Evolutionary conservation across 2,797 vertebrate species (phyloP).

Genomic region (Acipenser transmontanus): DNA sequence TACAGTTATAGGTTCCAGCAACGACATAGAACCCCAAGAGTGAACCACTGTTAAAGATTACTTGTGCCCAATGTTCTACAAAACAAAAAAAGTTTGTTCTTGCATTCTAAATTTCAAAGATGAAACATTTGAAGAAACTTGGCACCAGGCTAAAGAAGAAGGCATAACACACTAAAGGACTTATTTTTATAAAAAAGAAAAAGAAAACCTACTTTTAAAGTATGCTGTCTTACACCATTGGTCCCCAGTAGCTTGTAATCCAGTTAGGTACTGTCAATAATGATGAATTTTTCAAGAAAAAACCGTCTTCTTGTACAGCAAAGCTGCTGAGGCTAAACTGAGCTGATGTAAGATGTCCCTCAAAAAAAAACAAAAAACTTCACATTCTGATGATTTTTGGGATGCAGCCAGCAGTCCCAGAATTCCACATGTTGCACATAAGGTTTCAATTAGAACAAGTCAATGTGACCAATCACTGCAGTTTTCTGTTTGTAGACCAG

Average conservation of each 20-base stretch:
- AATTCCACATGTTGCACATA: conserved; percentile 82
- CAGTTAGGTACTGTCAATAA: conserved; percentile 14
- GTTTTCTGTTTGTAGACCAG: conserved; percentile 57
- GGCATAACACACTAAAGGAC: not conserved
- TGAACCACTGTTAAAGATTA: not conserved
- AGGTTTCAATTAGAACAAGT: conserved; percentile 83
- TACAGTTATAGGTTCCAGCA: conserved; percentile 12
- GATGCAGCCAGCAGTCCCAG: conserved; percentile 73
- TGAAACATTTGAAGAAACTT: too few relatives aligned
- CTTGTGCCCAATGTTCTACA: not conserved
- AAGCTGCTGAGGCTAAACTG: conserved; percentile 36
- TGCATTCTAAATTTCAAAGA: too few relatives aligned
- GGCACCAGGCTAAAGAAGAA: too few relatives aligned
- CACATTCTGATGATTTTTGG: conserved; percentile 75
- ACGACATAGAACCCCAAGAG: not conserved
- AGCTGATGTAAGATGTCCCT: conserved; percentile 92
- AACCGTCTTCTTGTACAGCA: conserved; percentile 33
- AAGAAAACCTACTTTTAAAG: conserved; percentile 35
- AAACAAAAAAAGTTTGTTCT: not conserved
- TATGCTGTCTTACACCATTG: conserved; percentile 36
- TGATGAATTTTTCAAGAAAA: conserved; percentile 23
- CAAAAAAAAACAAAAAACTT: conserved; percentile 41
- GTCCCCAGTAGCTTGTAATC: conserved; percentile 26
- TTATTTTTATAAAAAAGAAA: conserved; percentile 32
- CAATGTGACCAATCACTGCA: conserved; percentile 56